Percentiles rank a stretch among this genome's conserved stretches.
These are phyloP conservation scores for Aphis craccivora DNA, from an alignment of 1,140 invertebrate genomes.

Conservation along the genomic window DNA sequence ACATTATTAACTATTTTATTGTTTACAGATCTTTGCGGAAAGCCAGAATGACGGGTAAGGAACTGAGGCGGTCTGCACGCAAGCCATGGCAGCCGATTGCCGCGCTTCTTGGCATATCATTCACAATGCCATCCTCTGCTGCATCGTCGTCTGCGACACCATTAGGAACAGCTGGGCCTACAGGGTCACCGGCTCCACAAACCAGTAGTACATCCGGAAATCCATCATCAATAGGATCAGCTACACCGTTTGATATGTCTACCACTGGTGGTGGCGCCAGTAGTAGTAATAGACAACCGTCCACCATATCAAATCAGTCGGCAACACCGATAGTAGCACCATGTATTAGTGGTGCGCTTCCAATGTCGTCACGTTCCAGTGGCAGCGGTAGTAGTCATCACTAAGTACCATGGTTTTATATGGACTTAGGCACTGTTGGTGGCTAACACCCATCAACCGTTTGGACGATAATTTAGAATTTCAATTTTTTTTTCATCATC, in stretches of 20 bases:
- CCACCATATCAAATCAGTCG: background rate
- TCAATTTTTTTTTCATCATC: slow-evolving; percentile 16
- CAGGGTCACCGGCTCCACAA: background rate
- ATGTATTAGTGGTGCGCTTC: background rate
- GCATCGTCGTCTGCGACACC: background rate
- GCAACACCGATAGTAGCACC: background rate
- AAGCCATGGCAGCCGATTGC: slow-evolving; percentile 79
- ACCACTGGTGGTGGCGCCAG: background rate
- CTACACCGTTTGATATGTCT: slow-evolving; percentile 27
- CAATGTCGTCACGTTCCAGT: background rate
- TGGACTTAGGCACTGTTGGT: background rate
- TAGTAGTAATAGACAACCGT: background rate
- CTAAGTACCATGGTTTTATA: background rate
- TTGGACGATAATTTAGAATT: background rate
- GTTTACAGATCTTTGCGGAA: background rate
- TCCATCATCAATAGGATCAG: background rate
- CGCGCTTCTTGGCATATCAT: slow-evolving; percentile 35
- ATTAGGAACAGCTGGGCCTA: background rate
- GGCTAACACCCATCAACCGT: background rate
- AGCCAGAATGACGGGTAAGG: slow-evolving; percentile 74
- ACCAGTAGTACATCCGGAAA: background rate
- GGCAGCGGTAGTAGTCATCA: background rate
- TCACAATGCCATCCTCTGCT: background rate
- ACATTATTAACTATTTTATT: background rate
- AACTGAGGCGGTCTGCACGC: slow-evolving; percentile 86